Conservation (phyloP, 2,113 vertebrate species). For the Paramisgurnus dabryanus region DNA sequence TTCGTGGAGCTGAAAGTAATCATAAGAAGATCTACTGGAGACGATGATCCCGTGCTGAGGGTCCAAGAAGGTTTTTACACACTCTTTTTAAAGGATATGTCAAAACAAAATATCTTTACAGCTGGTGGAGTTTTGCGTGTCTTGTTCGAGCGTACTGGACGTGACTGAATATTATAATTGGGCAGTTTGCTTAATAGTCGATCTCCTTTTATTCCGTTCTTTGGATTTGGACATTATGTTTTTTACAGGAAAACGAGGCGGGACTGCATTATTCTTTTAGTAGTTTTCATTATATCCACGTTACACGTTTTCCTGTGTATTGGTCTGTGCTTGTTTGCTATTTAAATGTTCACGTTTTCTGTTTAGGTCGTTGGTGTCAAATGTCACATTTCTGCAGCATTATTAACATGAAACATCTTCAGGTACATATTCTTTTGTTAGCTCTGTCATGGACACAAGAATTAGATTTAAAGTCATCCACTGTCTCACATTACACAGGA, state of each 20-base stretch:
- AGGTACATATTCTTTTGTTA: conserved; percentile 42
- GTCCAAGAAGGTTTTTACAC: not conserved
- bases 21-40: not conserved
- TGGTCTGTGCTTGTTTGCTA: not conserved
- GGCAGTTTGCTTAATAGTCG: not conserved
- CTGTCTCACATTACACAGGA: conserved; percentile 11
- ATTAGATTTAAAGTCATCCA: conserved; percentile 40
- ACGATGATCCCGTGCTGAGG: not conserved
- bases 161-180: conserved; percentile 6
- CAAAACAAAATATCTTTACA: not conserved
- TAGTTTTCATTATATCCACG: not conserved
- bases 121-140: not conserved
- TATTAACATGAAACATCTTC: conserved; percentile 41
- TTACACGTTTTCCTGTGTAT: not conserved
- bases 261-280: not conserved
- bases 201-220: not conserved
- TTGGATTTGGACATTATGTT: conserved; percentile 21
- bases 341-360: not conserved
- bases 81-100: not conserved
- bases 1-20: not conserved
- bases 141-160: not conserved
- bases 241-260: not conserved
- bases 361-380: not conserved
- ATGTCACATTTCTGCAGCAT: not conserved
- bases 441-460: conserved; percentile 44